phyloP scores from a whole-genome alignment of 1,140 invertebrate species.

The Psix sp. region DNA sequence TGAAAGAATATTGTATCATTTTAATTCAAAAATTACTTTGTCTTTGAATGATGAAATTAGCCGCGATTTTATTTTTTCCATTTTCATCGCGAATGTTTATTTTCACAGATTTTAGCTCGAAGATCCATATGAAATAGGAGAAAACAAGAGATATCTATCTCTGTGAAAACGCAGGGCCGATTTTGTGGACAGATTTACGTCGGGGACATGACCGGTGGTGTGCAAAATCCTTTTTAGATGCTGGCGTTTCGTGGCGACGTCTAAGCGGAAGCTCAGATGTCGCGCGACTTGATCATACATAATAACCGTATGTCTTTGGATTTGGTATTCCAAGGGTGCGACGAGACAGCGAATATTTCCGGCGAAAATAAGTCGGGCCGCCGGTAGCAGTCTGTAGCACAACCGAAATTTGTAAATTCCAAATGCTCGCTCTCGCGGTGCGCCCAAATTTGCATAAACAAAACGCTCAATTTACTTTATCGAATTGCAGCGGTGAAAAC shows the following conservation, averaged over 20 bases:
- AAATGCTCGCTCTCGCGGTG: constrained; percentile 26
- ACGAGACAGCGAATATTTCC: constrained; percentile 27
- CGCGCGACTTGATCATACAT: constrained; percentile 48
- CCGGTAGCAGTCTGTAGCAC: constrained; percentile 3
- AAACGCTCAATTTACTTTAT: constrained; percentile 56
- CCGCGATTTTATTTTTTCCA: too few species aligned
- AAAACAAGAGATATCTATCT: not conserved
- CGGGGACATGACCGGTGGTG: constrained; percentile 5
- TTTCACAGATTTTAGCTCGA: too few species aligned
- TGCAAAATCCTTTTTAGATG: constrained; percentile 22
- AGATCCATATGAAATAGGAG: constrained; percentile 3
- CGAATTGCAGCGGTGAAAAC: constrained; percentile 39
- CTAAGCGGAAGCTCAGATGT: constrained; percentile 36
- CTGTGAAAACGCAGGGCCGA: not conserved
- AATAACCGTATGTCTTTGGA: constrained; percentile 46
- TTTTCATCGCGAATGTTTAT: too few species aligned
- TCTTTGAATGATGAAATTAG: too few species aligned
- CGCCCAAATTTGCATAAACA: constrained; percentile 55
- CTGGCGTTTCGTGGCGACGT: constrained; percentile 23
- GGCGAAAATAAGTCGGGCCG: constrained; percentile 37
- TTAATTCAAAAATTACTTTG: too few species aligned
- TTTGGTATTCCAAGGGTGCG: constrained; percentile 45
- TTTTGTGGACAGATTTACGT: constrained; percentile 16
- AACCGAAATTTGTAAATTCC: constrained; percentile 48
- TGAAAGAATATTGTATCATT: too few species aligned